Base-by-base conservation (phyloP, 2,113 vertebrate species). In the Cercopithecus mona region DNA sequence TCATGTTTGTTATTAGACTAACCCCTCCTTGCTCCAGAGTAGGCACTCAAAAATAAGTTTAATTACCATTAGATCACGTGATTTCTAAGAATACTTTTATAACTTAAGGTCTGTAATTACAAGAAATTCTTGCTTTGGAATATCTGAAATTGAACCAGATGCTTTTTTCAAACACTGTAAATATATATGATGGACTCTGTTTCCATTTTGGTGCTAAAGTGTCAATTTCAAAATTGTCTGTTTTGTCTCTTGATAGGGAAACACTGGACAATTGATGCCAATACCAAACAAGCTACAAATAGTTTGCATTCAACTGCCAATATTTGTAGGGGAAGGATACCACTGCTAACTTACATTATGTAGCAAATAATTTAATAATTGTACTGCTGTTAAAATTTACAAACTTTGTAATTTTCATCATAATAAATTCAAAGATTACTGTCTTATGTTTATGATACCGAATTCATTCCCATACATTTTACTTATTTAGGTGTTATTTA, bases 321-420 rank as follows among this genome's bases (percentile, higher is more conserved):
- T 82, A 82, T 82, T 86, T 96, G 59, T 38, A 72, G 25, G 45
- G 90, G 40, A 72, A 38, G 0, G 3, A 59, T 86, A 55, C 4
- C 18, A 75, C 16, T 32, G 9, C 22, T 96, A 13, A 91, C 18
- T 57, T 93, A 88, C 32, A 52, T 13, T 23, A n/a, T 55, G 16
- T 81, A 84, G 76, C 40, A 95, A 93, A 93, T 4, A 90, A 82
- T 79, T 81, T 66, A 38, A 66, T 64, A 52, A 83, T 86, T 66
- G 14, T 16, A 82, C 43, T 81, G 23, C 43, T 76, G n/a, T 64
- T 94, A 35, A 59, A 70, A 82, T 48, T 90, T 83, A 50, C 8
- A 43, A 83, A 70, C 0, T 17, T 88, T 87, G 11, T 61, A 55
- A 88, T 95, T 95, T 91, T 89, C 9, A 45, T 18, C 2, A 17